phyloP scores from a whole-genome alignment of 2,888 invertebrate genomes.

The Lithophane leautieri region DNA sequence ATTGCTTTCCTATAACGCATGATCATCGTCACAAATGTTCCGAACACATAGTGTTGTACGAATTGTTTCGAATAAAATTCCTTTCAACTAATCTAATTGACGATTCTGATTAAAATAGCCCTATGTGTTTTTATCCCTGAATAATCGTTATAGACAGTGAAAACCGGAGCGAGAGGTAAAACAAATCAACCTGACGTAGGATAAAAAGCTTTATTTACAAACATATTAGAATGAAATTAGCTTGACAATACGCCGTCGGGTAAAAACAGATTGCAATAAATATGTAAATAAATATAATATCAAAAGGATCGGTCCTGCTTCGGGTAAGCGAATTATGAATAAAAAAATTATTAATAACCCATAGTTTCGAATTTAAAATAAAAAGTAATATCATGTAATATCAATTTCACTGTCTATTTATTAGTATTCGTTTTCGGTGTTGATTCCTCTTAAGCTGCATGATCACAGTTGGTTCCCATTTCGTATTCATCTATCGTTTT shows the following conservation, averaged over 20 bases:
- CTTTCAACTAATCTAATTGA: constrained; percentile 52
- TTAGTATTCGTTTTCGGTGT: constrained; percentile 89
- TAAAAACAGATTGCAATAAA: constrained; percentile 88
- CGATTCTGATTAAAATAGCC: constrained; percentile 64
- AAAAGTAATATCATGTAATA: constrained; percentile 87
- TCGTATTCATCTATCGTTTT: constrained; percentile 63
- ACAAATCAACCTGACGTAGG: constrained; percentile 60
- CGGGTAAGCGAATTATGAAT: constrained; percentile 81
- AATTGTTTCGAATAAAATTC: constrained; percentile 58
- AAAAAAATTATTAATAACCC: constrained; percentile 77
- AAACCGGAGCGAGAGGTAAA: constrained; percentile 74
- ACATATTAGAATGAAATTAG: constrained; percentile 66
- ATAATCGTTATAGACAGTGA: constrained; percentile 88
- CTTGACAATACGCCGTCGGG: constrained; percentile 75
- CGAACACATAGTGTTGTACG: constrained; percentile 65
- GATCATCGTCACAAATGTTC: constrained; percentile 80
- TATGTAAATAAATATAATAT: constrained; percentile 87
- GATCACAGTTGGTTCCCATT: constrained; percentile 83
- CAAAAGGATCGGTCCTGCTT: constrained; percentile 82
- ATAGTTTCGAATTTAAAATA: constrained; percentile 89
- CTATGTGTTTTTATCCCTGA: constrained; percentile 69
- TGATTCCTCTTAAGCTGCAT: constrained; percentile 87
- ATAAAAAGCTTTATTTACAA: constrained; percentile 68
- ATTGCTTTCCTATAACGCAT: constrained; percentile 72
- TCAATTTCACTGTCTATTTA: constrained; percentile 90